Evolutionary conservation across 2,888 invertebrate genomes (phyloP).

Genomic region (Drosophila mimica): DNA sequence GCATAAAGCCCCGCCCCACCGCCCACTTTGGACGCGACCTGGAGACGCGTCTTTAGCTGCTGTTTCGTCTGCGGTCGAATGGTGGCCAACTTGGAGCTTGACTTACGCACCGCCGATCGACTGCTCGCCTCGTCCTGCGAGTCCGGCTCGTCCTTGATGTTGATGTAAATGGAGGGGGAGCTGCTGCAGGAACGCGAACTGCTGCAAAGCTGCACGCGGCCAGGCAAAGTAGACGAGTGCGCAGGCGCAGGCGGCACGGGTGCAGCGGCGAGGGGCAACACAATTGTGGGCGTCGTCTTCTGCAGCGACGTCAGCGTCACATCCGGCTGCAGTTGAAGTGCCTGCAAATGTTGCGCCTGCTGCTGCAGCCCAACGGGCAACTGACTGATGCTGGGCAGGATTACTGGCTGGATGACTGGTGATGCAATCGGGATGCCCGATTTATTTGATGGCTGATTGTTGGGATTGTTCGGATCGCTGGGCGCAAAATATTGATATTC

Average conservation of each 20-base stretch:
- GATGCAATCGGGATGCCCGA: not conserved
- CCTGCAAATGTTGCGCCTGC: conserved; percentile 69
- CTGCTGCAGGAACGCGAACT: conserved; percentile 80
- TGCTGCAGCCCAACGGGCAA: conserved; percentile 62
- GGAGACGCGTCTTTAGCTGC: conserved; percentile 63
- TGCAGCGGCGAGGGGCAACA: conserved; percentile 14
- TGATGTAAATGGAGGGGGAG: conserved; percentile 83
- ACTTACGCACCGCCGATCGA: conserved; percentile 13
- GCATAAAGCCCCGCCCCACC: conserved; percentile 44
- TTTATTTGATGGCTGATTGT: conserved; percentile 66
- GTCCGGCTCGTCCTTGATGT: conserved; percentile 83
- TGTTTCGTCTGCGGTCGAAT: conserved; percentile 69
- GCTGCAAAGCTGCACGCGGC: conserved; percentile 42
- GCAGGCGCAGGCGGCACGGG: conserved; percentile 22
- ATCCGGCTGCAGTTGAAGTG: conserved; percentile 76
- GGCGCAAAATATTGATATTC: conserved; percentile 83
- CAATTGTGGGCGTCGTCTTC: conserved; percentile 30
- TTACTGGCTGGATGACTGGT: conserved; percentile 14
- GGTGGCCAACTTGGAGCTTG: conserved; percentile 55
- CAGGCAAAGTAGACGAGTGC: conserved; percentile 16
- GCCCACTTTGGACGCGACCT: conserved; percentile 27
- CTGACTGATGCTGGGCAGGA: conserved; percentile 51
- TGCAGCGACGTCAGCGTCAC: conserved; percentile 71
- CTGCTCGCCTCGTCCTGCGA: conserved; percentile 48
- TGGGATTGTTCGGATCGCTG: conserved; percentile 82